Percentiles rank a stretch among this genome's conserved stretches.
These are phyloP conservation scores for Ctenopoma kingsleyae DNA, from an alignment of 2,797 vertebrate genomes.

Conservation along the genomic window DNA sequence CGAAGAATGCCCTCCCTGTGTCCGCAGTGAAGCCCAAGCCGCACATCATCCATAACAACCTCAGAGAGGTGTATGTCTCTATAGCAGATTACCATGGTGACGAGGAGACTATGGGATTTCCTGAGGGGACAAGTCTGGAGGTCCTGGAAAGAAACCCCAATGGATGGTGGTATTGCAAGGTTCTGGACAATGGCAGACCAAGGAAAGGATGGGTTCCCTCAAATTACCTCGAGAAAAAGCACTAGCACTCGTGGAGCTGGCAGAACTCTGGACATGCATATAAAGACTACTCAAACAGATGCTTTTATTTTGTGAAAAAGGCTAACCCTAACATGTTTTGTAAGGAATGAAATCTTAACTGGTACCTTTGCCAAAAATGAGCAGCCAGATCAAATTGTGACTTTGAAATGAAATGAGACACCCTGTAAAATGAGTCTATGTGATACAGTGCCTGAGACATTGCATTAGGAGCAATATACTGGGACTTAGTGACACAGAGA, in stretches of 20 bases:
- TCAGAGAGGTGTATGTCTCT: slow-evolving; percentile 93
- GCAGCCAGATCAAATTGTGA: slow-evolving; percentile 60
- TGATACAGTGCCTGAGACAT: slow-evolving; percentile 44
- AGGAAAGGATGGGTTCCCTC: slow-evolving; percentile 99
- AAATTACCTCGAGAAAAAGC: slow-evolving; percentile 99
- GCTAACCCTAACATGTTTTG: slow-evolving; percentile 46
- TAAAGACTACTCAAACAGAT: slow-evolving; percentile 72
- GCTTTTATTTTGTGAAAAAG: slow-evolving; percentile 68
- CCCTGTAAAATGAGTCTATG: slow-evolving; percentile 53
- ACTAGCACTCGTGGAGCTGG: slow-evolving; percentile 80
- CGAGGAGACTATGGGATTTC: slow-evolving; percentile 97
- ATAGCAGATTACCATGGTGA: slow-evolving; percentile 99
- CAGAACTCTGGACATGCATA: slow-evolving; percentile 66
- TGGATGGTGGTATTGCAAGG: slow-evolving; percentile 99
- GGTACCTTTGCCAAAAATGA: slow-evolving; percentile 69
- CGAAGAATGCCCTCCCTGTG: slow-evolving; percentile 90
- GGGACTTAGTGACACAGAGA: slow-evolving; percentile 47
- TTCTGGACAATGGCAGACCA: slow-evolving; percentile 92
- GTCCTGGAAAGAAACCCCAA: slow-evolving; percentile 98
- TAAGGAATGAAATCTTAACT: slow-evolving; percentile 45
- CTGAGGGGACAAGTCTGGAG: slow-evolving; percentile 98
- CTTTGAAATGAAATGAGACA: slow-evolving; percentile 50
- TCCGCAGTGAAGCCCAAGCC: slow-evolving; percentile 96
- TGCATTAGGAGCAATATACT: slow-evolving; percentile 41
- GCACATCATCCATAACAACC: slow-evolving; percentile 98